Conservation (phyloP, 2,113 vertebrate genomes). For the Petrocephalus zakoni region DNA sequence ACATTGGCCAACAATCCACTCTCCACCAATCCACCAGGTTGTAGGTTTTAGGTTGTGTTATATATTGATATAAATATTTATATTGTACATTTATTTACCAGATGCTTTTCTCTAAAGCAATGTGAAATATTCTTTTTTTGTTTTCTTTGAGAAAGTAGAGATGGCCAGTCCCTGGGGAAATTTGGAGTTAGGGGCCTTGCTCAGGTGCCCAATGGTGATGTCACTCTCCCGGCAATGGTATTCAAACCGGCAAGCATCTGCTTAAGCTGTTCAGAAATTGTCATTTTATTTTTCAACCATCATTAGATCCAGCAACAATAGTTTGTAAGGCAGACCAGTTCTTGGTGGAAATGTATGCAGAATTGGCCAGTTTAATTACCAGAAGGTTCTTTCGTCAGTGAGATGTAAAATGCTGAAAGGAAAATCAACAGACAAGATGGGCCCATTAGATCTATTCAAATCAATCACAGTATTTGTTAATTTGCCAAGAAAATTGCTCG, state of each 20-base stretch:
- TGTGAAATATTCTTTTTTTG: neutral
- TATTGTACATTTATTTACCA: neutral
- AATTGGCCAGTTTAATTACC: neutral
- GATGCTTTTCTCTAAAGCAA: neutral
- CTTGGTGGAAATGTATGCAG: neutral
- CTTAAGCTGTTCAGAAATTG: neutral
- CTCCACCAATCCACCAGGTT: neutral
- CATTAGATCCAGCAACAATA: neutral
- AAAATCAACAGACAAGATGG: neutral
- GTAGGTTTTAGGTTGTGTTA: neutral
- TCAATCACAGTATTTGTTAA: neutral
- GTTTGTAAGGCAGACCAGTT: neutral
- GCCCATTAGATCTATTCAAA: neutral
- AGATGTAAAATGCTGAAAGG: neutral
- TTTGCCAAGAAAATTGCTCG: neutral
- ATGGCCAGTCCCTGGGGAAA: neutral
- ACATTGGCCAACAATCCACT: neutral
- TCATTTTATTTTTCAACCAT: neutral
- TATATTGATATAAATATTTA: neutral
- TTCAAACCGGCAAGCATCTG: neutral
- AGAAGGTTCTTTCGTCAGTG: neutral
- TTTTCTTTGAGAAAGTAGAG: neutral
- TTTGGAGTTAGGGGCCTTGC: neutral
- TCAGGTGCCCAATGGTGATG: neutral
- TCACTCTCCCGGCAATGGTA: neutral